Base-by-base conservation (phyloP, 2,113 vertebrate genomes). In the Rhinopomastus cyanomelas region DNA sequence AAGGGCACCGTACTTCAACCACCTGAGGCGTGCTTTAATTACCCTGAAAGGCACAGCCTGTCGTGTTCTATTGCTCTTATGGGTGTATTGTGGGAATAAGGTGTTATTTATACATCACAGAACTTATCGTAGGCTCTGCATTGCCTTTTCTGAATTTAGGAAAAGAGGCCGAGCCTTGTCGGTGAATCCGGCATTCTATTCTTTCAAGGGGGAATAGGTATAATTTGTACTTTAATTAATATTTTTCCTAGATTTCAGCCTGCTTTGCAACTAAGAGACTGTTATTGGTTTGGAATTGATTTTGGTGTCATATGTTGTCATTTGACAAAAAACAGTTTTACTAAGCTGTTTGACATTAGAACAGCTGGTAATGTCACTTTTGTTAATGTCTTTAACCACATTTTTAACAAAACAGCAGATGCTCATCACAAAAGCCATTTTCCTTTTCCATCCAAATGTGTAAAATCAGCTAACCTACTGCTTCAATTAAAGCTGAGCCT, bases 341-440 rank as follows among this genome's bases (percentile, higher is more conserved):
- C 97, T 97, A 97, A 97, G 96, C 96, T 96, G 95, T 96, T 95
- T 97, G 97, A 97, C 96, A 97, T 97, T 96, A 95, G 95, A 98
- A 96, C 97, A 98, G 97, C 98, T 98, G 98, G 97, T 95, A 96
- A 95, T 97, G 97, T 97, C 97, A 97, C 97, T 97, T 97, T 97
- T 98, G 97, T 97, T 98, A 98, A 98, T 97, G 97, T 97, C 96
- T 97, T 97, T 98, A 98, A 97, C 97, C 96, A 96, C 97, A 96
- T 97, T 98, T 97, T 97, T 97, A 98, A 98, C 97, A 97, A 96
- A 97, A 97, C 97, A 98, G 97, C 98, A 99, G 98, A 98, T 98
- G 98, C 97, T 98, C 96, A 92, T 97, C 96, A 97, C 97, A 97
- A 97, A 97, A 98, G 96, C 96, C 94, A 96, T 97, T 98, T 98